phyloP scores from a whole-genome alignment of 2,888 invertebrate genomes.

The Nudaria mundana region DNA sequence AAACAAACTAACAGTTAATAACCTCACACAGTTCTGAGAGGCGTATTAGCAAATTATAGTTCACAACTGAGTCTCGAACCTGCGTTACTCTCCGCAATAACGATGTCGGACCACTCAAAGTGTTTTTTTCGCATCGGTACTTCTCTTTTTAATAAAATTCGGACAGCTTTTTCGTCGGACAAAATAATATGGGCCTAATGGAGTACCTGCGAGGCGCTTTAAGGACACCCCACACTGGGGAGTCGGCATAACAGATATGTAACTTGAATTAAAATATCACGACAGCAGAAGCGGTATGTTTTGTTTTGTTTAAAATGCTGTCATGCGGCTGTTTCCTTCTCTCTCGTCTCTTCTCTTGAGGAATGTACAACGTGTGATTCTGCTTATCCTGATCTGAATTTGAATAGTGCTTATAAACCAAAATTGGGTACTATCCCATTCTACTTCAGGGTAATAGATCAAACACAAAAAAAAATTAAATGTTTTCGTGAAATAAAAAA shows the following conservation, averaged over 20 bases:
- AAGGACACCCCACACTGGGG: constrained; percentile 22
- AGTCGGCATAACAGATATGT: constrained; percentile 19
- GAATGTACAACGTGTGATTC: no score
- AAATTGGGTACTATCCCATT: no score
- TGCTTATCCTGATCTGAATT: no score
- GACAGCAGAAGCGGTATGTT: constrained; percentile 19
- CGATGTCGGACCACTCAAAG: constrained; percentile 38
- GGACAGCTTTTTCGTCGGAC: constrained; percentile 34
- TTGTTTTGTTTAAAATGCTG: no score
- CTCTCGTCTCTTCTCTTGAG: no score
- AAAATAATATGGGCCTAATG: constrained; percentile 33
- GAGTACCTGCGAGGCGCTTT: constrained; percentile 19
- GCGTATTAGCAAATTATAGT: constrained; percentile 36
- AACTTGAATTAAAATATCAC: constrained; percentile 36
- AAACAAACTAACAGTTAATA: constrained; percentile 30
- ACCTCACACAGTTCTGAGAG: constrained; percentile 17
- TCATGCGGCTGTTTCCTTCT: no score
- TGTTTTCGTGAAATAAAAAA: no score
- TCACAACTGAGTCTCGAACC: constrained; percentile 12
- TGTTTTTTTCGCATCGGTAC: constrained; percentile 20
- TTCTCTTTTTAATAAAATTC: constrained; percentile 24
- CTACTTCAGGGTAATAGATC: no score
- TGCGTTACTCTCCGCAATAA: constrained; percentile 21
- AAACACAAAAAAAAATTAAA: no score
- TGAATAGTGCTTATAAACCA: no score